A percentile compares a stretch with the other conserved stretches of the same genome.
These are phyloP conservation scores for Trissolcus basalis DNA, from an alignment of 1,140 invertebrate species.

Conservation along the genomic window DNA sequence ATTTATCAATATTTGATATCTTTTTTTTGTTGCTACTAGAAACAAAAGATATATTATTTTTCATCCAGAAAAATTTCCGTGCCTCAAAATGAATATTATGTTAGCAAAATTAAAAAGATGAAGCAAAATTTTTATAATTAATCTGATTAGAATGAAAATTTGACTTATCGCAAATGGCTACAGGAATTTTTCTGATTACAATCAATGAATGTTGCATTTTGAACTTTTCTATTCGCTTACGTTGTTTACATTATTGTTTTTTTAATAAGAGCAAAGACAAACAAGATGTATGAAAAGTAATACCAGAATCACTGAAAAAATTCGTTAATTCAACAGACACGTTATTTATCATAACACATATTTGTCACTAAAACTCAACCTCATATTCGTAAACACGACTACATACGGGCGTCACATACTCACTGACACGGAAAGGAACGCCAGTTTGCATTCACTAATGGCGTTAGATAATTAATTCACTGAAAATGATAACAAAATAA, in stretches of 20 bases:
- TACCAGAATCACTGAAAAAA: constrained; percentile 9
- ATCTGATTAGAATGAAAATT: no score
- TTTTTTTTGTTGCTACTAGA: constrained; percentile 50
- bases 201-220: constrained; percentile 55
- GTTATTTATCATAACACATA: constrained; percentile 21
- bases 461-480: constrained; percentile 13
- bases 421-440: constrained; percentile 12
- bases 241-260: constrained; percentile 26
- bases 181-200: not conserved
- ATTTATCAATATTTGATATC: constrained; percentile 33
- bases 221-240: constrained; percentile 28
- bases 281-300: constrained; percentile 1
- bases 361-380: constrained; percentile 5
- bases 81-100: no score
- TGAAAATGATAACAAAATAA: constrained; percentile 10
- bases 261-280: constrained; percentile 7
- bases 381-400: constrained; percentile 15
- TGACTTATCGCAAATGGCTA: no score
- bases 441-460: constrained; percentile 20
- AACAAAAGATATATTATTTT: not conserved
- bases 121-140: no score
- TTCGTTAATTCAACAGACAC: constrained; percentile 29
- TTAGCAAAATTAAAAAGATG: no score
- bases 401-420: constrained; percentile 3
- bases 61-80: no score